Base-by-base conservation (phyloP, 2,113 vertebrate species). In the Hemiprocne comata region DNA sequence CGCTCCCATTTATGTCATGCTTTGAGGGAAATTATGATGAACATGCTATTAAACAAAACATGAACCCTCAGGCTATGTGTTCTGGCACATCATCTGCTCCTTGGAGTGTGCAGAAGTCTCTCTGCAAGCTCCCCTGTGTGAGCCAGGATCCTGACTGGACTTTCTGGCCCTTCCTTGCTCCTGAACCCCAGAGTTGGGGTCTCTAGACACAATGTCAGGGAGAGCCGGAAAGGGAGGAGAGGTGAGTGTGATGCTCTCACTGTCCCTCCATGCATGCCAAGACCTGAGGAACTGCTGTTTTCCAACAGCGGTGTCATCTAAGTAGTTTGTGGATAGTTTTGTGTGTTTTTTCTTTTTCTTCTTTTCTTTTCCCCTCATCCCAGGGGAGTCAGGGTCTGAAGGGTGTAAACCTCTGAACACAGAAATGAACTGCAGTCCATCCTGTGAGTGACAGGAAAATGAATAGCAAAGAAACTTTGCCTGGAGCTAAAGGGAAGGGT, bases 11-110 rank as follows among this genome's bases (percentile, higher is more conserved):
- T 92, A 70, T 64, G 51, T 34, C 31, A 42, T 46, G 36, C 65
- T 92, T 95, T 95, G 69, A 92, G 76, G 51, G 60, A 92, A 93
- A 94, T 95, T 34, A 48, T 77, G 77, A 86, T 84, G 86, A 90
- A 64, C 42, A 17, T 20, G 34, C 90, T 92, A 73, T 94, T 95
- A 91, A 95, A 84, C 75, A 94, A 88, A 93, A 81, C 73, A 71
- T 13, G 34, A 90, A 51, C 83, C 86, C 80, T 90, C 42, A 55
- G 94, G 90, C 89, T 94, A 29, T 21, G 16, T 28, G 73, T 38
- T 90, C 10, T 26, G 31, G 65, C 81, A 90, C 55, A 88, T 81
- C n/a, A 20, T 81, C 33, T 84, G 76, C 75, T 92, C 46, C 64
- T 62, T 55, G 29, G 34, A 42, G 60, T 14, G 5, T 60, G 38